These are phyloP conservation scores for Aulostomus chinensis DNA, from an alignment of 2,797 vertebrate species.

Conservation along the genomic window DNA sequence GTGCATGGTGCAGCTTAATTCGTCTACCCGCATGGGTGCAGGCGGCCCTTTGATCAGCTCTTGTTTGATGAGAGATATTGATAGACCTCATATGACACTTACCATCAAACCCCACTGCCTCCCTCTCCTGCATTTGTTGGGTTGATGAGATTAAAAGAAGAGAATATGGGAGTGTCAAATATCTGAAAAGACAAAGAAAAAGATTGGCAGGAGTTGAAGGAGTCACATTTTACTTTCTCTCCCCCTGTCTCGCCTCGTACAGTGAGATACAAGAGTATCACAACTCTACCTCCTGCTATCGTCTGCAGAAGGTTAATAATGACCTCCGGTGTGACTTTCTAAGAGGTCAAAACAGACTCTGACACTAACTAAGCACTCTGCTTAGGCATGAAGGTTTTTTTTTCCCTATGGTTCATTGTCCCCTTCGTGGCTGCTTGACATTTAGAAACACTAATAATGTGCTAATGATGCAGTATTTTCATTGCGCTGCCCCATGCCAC, in stretches of 20 bases:
- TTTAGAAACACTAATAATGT: constrained; percentile 77
- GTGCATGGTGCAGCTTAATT: constrained; percentile 75
- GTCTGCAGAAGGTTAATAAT: constrained; percentile 59
- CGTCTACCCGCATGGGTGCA: constrained; percentile 58
- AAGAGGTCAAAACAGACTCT: constrained; percentile 47
- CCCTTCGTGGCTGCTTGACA: constrained; percentile 70
- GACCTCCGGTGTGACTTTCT: constrained; percentile 60
- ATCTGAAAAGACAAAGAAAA: constrained; percentile 40
- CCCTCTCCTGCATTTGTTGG: constrained; percentile 56
- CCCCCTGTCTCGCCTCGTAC: constrained; percentile 8
- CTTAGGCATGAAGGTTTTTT: constrained; percentile 38
- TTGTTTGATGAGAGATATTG: constrained; percentile 79
- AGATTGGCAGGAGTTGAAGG: constrained; percentile 28
- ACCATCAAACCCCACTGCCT: constrained; percentile 4
- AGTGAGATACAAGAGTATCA: background rate
- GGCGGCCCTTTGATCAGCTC: constrained; percentile 76
- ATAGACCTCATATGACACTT: constrained; percentile 70
- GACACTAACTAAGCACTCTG: constrained; percentile 43
- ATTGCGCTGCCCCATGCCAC: constrained; percentile 50
- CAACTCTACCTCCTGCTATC: constrained; percentile 4
- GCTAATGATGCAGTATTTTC: constrained; percentile 78
- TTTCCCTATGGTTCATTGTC: constrained; percentile 51
- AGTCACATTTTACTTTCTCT: constrained; percentile 21
- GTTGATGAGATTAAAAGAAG: constrained; percentile 73
- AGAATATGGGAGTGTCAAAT: constrained; percentile 59